Conservation (phyloP, 2,888 invertebrate genomes). For the Papilio gigon region DNA sequence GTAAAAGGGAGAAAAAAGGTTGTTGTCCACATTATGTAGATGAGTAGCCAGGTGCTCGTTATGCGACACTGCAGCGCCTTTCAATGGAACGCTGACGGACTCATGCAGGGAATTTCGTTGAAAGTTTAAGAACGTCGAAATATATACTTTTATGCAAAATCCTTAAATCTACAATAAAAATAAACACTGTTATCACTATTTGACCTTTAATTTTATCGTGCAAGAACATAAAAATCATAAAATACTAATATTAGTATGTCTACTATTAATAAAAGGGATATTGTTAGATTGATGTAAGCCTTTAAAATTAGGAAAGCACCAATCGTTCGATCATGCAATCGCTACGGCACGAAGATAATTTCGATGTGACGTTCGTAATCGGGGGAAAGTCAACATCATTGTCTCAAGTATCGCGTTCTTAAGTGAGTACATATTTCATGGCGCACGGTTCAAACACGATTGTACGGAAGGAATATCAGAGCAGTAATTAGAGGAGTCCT, state of each 20-base stretch:
- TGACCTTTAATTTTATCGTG: too few species aligned
- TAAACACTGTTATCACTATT: not conserved
- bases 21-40: conserved; percentile 80
- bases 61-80: conserved; percentile 68
- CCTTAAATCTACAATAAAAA: not conserved
- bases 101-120: conserved; percentile 44
- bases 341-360: not conserved
- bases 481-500: conserved; percentile 41
- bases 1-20: conserved; percentile 51
- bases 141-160: not conserved
- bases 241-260: too few species aligned
- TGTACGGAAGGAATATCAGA: conserved; percentile 39
- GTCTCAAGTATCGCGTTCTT: conserved; percentile 29
- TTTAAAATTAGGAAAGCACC: too few species aligned
- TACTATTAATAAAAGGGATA: too few species aligned
- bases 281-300: too few species aligned
- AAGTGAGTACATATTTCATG: conserved; percentile 29
- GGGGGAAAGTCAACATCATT: conserved; percentile 28
- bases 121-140: conserved; percentile 3
- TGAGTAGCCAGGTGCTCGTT: conserved; percentile 78
- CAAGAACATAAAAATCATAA: too few species aligned
- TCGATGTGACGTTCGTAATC: not conserved
- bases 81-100: conserved; percentile 70
- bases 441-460: conserved; percentile 36
- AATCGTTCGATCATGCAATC: not conserved